Conservation (phyloP, 2,888 invertebrate genomes). For the Caenorhabditis panamensis region DNA sequence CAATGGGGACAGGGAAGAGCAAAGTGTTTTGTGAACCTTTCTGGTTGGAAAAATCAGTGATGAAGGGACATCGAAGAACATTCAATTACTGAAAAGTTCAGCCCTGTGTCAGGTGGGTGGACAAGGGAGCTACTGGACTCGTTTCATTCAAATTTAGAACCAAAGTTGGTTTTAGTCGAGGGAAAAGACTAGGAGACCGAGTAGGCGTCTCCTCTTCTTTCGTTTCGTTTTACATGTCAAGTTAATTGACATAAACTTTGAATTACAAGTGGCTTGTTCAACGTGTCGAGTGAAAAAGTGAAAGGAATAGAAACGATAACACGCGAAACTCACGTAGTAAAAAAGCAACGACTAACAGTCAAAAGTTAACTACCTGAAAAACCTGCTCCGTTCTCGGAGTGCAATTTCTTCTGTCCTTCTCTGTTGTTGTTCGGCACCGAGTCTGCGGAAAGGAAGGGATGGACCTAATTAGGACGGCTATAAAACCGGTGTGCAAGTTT, state of each 20-base stretch:
- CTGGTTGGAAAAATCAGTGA: background rate
- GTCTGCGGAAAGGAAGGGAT: background rate
- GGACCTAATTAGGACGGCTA: conserved; percentile 44
- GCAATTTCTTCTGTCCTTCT: conserved; percentile 21
- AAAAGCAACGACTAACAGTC: no score
- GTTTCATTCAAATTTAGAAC: background rate
- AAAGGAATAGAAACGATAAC: conserved; percentile 6
- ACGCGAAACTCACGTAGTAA: conserved; percentile 37
- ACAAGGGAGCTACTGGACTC: background rate
- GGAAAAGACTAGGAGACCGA: no score
- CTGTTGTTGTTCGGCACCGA: conserved; percentile 2
- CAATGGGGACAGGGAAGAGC: conserved; percentile 12
- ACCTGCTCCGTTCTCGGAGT: background rate
- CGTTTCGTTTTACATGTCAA: conserved; percentile 18
- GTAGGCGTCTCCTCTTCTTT: conserved; percentile 15
- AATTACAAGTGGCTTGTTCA: conserved; percentile 29
- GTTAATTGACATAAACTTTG: conserved; percentile 49
- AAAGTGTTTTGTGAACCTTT: background rate
- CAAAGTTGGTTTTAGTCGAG: no score
- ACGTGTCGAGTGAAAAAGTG: conserved; percentile 3
- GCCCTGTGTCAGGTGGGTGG: conserved; percentile 18
- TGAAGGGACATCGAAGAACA: conserved; percentile 23
- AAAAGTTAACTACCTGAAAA: no score
- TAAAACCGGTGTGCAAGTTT: conserved; percentile 19
- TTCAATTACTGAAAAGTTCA: conserved; percentile 14